phyloP scores from a whole-genome alignment of 2,888 invertebrate species.

The Drosophila lacicola region DNA sequence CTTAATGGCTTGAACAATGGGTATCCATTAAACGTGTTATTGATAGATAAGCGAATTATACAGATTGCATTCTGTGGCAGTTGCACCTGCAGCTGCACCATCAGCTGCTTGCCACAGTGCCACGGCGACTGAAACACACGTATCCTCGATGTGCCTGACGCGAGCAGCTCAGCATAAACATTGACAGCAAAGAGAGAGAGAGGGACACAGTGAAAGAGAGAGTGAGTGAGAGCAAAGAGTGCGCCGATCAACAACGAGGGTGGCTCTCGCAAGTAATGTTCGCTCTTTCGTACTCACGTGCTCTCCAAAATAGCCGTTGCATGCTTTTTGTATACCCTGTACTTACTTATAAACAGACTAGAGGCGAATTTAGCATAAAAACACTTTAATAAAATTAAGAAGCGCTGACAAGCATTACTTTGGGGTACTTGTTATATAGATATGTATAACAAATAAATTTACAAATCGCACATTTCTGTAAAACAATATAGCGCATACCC shows the following conservation, averaged over 20 bases:
- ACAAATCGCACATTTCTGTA: no score
- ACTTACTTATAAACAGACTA: not conserved
- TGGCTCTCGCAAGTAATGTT: conserved; percentile 43
- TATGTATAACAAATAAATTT: no score
- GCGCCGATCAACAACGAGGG: conserved; percentile 49
- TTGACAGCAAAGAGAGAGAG: not conserved
- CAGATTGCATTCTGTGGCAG: not conserved
- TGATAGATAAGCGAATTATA: conserved; percentile 29
- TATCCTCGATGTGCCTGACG: conserved; percentile 12
- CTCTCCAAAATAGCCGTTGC: conserved; percentile 38
- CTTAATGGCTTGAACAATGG: conserved; percentile 23
- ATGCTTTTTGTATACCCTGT: conserved; percentile 28
- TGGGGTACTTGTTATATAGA: no score
- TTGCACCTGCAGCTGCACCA: conserved; percentile 23
- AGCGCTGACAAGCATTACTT: no score
- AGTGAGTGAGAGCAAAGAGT: conserved; percentile 7
- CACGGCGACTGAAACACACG: not conserved
- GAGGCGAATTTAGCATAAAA: no score
- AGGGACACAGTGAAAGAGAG: conserved; percentile 8
- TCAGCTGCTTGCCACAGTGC: conserved; percentile 1
- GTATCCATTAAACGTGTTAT: conserved; percentile 40
- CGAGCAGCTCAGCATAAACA: conserved; percentile 8
- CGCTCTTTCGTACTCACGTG: conserved; percentile 52
- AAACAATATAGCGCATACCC: not conserved
- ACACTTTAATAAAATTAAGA: no score